Base-by-base conservation (phyloP, 2,797 vertebrate species). In the Melanotaenia nigrans region DNA sequence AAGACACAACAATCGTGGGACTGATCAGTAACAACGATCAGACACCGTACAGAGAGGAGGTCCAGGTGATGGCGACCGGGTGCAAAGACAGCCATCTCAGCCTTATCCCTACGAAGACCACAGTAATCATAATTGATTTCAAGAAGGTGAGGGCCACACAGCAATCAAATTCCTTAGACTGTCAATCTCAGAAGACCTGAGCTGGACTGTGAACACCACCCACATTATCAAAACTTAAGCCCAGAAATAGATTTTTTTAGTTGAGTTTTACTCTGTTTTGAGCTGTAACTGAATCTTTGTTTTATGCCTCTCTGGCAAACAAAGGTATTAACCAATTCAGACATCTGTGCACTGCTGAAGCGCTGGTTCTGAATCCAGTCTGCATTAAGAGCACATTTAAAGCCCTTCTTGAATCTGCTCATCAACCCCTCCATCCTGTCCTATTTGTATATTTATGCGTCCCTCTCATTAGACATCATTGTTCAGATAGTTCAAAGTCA, bases 401-500 rank as follows among this genome's bases (percentile, higher is more conserved):
- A 65, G 47, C 64, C 64, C 22, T 24, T 61, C 49, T 3, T 45
- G 7, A 38, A 20, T 64, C 45, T 22, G 30, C 47, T 32, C 2
- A 24, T 61, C 30, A 45, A 3, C 45, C 0, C 13, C 22, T 63
- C 22, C 16, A 10, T 32, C 22, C 14, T 36, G 0, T 0, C 24
- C 55, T 1, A 0, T 61, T 36, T 61, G 42, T 33, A 8, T 64
- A 47, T 47, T 18, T 71, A 51, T 28, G 64, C 0, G 36, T 55
- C 40, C 32, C 49, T 71, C 62, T 75, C 51, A 61, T 65, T 60
- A 61, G 40, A 56, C 59, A 20, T 78, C 40, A 55, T 58, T 30
- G 71, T 69, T 70, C 22, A 0, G 7, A 51, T 8, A 32, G 61
- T 79, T 79, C 69, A 76, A 57, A 83, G 79, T 67, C 36, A 75